Evolutionary conservation across 2,797 vertebrate genomes (phyloP).

Genomic region (Melopsittacus undulatus): DNA sequence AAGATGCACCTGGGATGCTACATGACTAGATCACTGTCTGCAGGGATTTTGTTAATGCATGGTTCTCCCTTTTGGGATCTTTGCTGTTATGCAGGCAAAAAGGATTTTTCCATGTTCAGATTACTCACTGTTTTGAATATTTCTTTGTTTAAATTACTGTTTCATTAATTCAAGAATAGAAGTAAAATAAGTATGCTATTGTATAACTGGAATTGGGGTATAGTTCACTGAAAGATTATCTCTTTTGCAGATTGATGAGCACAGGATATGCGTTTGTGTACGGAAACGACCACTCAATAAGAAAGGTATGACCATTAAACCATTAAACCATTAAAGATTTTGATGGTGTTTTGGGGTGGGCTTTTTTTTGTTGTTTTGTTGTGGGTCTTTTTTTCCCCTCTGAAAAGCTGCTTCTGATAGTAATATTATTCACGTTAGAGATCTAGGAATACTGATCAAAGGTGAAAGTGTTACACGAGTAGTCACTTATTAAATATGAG

Average conservation of each 20-base stretch:
- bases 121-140: neutral
- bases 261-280: conserved; percentile 98
- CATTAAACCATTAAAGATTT: neutral
- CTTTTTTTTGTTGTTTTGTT: no score
- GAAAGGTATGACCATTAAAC: conserved; percentile 83
- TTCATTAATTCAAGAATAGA: neutral
- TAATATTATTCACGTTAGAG: neutral
- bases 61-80: neutral
- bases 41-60: neutral
- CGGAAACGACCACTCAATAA: conserved; percentile 95
- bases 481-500: neutral
- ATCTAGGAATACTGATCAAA: neutral
- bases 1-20: neutral
- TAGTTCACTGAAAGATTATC: neutral
- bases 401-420: neutral
- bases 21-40: neutral
- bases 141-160: neutral
- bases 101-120: neutral
- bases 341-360: neutral
- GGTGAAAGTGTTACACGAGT: neutral
- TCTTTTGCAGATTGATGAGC: conserved; percentile 91
- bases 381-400: neutral
- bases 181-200: neutral
- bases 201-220: neutral
- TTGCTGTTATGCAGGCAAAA: neutral